Evolutionary conservation across 2,113 vertebrate genomes (phyloP), one percentile per base, ranked within the genome.

Genomic region (Genyomyrus donnyi): DNA sequence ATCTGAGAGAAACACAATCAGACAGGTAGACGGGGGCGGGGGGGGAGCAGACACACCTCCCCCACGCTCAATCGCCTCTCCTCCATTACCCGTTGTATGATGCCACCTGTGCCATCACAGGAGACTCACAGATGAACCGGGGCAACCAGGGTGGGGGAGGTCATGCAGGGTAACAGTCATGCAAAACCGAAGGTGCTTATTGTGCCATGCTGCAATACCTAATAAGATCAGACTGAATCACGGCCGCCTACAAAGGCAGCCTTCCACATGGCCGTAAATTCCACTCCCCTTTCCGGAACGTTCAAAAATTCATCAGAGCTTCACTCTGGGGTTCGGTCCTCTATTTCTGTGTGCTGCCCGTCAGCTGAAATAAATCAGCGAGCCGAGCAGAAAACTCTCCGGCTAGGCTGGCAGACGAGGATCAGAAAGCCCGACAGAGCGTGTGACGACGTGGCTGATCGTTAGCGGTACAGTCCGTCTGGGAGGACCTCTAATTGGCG

Each of bases 101-200:
- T 88, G 93, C 93, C 95, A 94, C 42, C 13, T 39, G 15, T 87
- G 87, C 88, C 91, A 42, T 42, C 91, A 92, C 93, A 93, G 84
- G 93, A 4, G 27, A 56, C 17, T 5, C 52, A 19, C 52, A 74
- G 27, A 10, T 3, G 9, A 70, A 27, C 62, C 62, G 31, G 3
- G 3, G n/a, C 62, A 11, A 66, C 52, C 17, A 3, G n/a, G 88
- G 89, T 83, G 56, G n/a, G 70, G 77, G 27, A 48, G 74, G 91
- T 90, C 88, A 91, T 87, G 74, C 31, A 24, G 48, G 48, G 24
- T 58, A 17, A 88, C 62, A 49, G n/a, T 6, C 5, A 66, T 45
- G 35, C 62, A 77, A 3, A 50, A 58, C 52, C 17, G 6, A 66
- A 74, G 50, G 15, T 80, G 74, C 42, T 74, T 50, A 46, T 46